Evolutionary conservation across 2,888 invertebrate species (phyloP), one percentile per base, ranked within the genome.

Genomic region (Morpho achilles): DNA sequence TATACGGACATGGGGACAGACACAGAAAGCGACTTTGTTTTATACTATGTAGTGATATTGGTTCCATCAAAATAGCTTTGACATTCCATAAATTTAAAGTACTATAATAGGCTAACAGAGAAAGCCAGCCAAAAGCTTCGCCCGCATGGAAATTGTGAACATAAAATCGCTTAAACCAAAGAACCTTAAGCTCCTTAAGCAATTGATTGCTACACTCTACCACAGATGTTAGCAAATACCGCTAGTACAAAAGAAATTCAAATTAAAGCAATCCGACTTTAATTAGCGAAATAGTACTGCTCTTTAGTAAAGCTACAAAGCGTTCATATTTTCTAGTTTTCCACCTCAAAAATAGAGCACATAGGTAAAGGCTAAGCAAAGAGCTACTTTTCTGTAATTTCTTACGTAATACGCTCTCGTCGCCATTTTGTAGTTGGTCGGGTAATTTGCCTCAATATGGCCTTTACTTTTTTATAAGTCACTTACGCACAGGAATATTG

Each of bases 391-490:
- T 46, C 47, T 53, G 62, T 64, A 60, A 58, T 61, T 66, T 59
- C 52, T 59, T 56, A 54, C 52, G 57, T 50, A 51, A 56, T 59
- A 41, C 51, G 60, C 62, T 45, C 60, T 60, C 51, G 47, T 45
- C 60, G 58, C 61, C 62, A 62, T 62, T 52, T 60, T 61, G 47
- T 43, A 53, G 46, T 57, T 61, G 44, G 55, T 22, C 22, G 45
- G 61, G 52, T 58, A 64, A 66, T 59, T 64, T 56, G 53, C 50
- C 46, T 58, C 63, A 59, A 63, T 54, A 64, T 66, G 61, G 61
- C 47, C 46, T 32, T 8, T 50, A 22, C 7, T 10, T 22, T 47
- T 58, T 53, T 32, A 5, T 16, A 2, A 41, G 3, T 40, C 43
- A 47, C 23, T 48, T 40, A 50, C 39, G 50, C 45, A 50, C 50